Conservation (phyloP, 2,888 invertebrate genomes). For the Mesorhabditis spiculigera region DNA sequence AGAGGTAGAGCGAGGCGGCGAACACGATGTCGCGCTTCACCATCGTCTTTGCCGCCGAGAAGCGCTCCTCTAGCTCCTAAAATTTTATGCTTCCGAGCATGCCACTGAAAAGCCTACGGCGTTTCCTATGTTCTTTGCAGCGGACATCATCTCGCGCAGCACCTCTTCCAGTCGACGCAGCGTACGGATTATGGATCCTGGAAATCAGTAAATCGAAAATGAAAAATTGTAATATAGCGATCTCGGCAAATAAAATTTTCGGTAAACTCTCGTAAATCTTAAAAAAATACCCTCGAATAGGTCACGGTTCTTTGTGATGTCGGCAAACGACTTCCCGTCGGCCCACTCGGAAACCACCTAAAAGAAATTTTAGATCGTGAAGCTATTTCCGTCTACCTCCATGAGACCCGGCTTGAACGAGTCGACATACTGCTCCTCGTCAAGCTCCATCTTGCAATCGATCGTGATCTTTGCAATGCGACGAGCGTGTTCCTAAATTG, state of each 20-base stretch:
- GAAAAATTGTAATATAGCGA: neutral
- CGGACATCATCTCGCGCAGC: conserved; percentile 83
- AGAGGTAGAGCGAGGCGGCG: conserved; percentile 92
- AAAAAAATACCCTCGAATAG: conserved; percentile 78
- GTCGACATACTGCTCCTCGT: conserved; percentile 66
- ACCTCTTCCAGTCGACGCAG: conserved; percentile 95
- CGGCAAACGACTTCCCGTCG: conserved; percentile 82
- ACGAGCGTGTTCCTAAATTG: conserved; percentile 77
- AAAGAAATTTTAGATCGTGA: neutral
- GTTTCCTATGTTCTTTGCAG: neutral
- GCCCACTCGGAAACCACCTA: conserved; percentile 87
- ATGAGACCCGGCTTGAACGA: conserved; percentile 90
- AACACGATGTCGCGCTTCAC: conserved; percentile 99
- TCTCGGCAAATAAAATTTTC: too few relatives aligned
- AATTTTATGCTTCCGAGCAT: conserved; percentile 23
- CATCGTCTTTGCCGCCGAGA: conserved; percentile 60
- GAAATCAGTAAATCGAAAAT: conserved; percentile 20
- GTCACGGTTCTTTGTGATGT: conserved; percentile 92
- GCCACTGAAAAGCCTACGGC: conserved; percentile 69
- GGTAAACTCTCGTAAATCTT: neutral
- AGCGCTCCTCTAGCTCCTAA: conserved; percentile 61
- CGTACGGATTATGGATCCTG: conserved; percentile 79
- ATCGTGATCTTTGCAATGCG: conserved; percentile 81
- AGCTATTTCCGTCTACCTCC: conserved; percentile 68
- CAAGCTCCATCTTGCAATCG: conserved; percentile 63